A percentile compares a stretch with the other conserved stretches of the same genome.
Conservation (phyloP, 2,113 vertebrate genomes). For the Elachura formosa region DNA sequence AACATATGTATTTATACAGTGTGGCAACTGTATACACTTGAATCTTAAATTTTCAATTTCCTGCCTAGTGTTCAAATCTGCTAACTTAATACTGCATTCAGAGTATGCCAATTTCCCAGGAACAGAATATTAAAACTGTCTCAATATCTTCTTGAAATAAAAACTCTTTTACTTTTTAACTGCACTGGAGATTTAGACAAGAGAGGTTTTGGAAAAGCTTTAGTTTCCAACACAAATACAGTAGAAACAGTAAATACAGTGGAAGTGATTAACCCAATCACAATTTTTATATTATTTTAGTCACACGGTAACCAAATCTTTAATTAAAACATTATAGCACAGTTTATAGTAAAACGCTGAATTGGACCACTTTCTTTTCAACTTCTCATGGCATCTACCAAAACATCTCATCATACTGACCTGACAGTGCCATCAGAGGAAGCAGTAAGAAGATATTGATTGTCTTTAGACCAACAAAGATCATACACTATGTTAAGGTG, state of each 20-base stretch:
- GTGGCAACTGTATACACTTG: background rate
- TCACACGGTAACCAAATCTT: background rate
- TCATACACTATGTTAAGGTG: constrained; percentile 96
- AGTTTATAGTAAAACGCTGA: background rate
- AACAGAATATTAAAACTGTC: background rate
- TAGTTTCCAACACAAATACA: background rate
- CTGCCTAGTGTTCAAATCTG: background rate
- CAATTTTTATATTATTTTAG: background rate
- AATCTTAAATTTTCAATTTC: background rate
- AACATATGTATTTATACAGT: background rate
- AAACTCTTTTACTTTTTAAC: background rate
- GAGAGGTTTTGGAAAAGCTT: background rate
- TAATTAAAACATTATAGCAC: background rate
- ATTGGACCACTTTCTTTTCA: background rate
- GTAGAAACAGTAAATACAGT: background rate
- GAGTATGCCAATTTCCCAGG: background rate
- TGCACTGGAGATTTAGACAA: background rate
- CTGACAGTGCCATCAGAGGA: constrained; percentile 95
- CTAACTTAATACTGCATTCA: background rate
- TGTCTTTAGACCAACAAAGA: constrained; percentile 92
- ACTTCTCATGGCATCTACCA: background rate
- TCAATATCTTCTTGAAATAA: background rate
- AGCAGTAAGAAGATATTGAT: constrained; percentile 83
- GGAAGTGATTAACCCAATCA: background rate
- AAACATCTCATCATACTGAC: constrained; percentile 67